Conservation (phyloP, 2,797 vertebrate genomes). For the Simalia tracyae region DNA sequence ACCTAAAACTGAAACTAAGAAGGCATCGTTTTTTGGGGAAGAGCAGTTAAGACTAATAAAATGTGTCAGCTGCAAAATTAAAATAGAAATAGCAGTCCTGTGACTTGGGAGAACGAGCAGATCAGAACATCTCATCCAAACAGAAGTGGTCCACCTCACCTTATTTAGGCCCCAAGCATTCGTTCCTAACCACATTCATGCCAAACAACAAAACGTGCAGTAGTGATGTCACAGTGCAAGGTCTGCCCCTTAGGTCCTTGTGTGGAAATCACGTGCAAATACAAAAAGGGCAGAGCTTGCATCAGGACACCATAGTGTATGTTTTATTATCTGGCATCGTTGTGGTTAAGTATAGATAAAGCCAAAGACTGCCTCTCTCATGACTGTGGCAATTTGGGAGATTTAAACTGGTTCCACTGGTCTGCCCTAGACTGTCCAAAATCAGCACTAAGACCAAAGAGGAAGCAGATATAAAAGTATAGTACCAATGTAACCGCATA, state of each 20-base stretch:
- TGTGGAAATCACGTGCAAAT: background rate
- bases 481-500: background rate
- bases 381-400: background rate
- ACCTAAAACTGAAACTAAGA: background rate
- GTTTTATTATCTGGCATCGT: background rate
- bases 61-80: background rate
- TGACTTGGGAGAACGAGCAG: background rate
- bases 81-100: background rate
- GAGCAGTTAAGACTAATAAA: background rate
- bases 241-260: background rate
- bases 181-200: background rate
- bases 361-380: too few relatives aligned
- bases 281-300: background rate
- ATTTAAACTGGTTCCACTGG: background rate
- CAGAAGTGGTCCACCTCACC: background rate
- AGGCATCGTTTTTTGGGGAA: background rate
- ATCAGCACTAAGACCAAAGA: background rate
- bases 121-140: background rate
- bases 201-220: too few relatives aligned
- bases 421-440: background rate
- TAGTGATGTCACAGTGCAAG: background rate
- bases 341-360: background rate
- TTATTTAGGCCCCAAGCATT: background rate
- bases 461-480: background rate
- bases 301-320: background rate